A percentile compares a stretch with the other conserved stretches of the same genome.
These are phyloP conservation scores for Parambassis ranga DNA, from an alignment of 2,797 vertebrate species.

Conservation along the genomic window DNA sequence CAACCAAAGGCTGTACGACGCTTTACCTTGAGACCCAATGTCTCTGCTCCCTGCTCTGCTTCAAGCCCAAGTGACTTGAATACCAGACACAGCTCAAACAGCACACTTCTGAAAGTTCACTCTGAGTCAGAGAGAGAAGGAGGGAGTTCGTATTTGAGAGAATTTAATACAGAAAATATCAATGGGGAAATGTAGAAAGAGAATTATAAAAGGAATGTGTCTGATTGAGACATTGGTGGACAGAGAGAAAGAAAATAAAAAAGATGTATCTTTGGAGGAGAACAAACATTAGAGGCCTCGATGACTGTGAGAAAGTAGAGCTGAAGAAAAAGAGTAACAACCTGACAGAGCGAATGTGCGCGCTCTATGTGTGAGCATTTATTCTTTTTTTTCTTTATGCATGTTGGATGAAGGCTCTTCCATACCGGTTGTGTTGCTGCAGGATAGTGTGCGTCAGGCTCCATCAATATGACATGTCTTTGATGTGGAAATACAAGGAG, in stretches of 20 bases:
- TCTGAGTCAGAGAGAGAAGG: conserved; percentile 41
- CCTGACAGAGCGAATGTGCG: conserved; percentile 14
- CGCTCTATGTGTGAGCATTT: background rate
- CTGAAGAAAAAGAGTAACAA: conserved; percentile 40
- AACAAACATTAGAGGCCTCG: conserved; percentile 33
- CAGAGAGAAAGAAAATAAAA: conserved; percentile 42
- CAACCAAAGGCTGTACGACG: conserved; percentile 49
- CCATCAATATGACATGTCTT: conserved; percentile 78
- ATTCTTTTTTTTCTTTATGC: conserved; percentile 31
- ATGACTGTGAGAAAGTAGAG: conserved; percentile 9
- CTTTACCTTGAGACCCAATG: conserved; percentile 64
- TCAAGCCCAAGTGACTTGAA: conserved; percentile 54
- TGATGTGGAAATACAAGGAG: conserved; percentile 80
- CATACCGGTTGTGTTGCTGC: conserved; percentile 64
- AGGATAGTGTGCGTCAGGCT: conserved; percentile 70
- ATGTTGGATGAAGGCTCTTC: conserved; percentile 53
- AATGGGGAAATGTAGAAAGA: conserved; percentile 48
- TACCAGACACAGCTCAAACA: conserved; percentile 47
- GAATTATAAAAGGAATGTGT: conserved; percentile 44
- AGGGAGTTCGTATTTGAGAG: conserved; percentile 23
- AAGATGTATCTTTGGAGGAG: conserved; percentile 25
- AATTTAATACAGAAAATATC: conserved; percentile 52
- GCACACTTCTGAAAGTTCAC: conserved; percentile 51
- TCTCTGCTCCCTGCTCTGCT: conserved; percentile 45
- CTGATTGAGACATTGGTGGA: conserved; percentile 44